Percentiles rank a stretch among this genome's conserved stretches.
These are phyloP conservation scores for Gymnocephalus cernua DNA, from an alignment of 2,113 vertebrate genomes.

Conservation along the genomic window DNA sequence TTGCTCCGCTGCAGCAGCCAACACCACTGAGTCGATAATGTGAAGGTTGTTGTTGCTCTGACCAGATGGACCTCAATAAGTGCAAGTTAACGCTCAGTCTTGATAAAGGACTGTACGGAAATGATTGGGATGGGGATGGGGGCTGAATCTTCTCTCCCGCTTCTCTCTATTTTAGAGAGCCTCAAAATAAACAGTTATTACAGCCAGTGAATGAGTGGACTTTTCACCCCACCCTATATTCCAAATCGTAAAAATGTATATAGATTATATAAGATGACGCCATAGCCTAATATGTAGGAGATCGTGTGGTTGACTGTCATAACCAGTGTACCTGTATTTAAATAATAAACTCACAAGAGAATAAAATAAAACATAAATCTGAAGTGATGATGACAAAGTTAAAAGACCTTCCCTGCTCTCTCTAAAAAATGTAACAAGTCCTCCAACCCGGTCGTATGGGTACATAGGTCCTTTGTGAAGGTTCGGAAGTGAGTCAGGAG, in stretches of 20 bases:
- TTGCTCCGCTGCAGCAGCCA: constrained; percentile 4
- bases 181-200: too few relatives aligned
- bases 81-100: background rate
- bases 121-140: background rate
- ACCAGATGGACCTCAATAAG: background rate
- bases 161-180: too few relatives aligned
- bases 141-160: too few relatives aligned
- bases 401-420: background rate
- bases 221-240: too few relatives aligned
- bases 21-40: constrained; percentile 22
- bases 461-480: too few relatives aligned
- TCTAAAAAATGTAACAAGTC: background rate
- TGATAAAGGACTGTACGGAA: background rate
- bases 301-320: background rate
- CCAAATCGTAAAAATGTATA: too few relatives aligned
- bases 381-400: background rate
- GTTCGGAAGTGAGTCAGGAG: too few relatives aligned
- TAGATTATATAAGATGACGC: background rate
- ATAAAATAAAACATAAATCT: background rate
- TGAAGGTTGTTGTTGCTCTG: constrained; percentile 27
- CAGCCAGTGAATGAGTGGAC: too few relatives aligned
- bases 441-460: too few relatives aligned
- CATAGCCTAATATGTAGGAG: background rate
- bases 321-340: too few relatives aligned
- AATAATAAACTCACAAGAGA: background rate